Evolutionary conservation across 1,140 invertebrate species (phyloP).

Genomic region (Arctopsyche grandis): DNA sequence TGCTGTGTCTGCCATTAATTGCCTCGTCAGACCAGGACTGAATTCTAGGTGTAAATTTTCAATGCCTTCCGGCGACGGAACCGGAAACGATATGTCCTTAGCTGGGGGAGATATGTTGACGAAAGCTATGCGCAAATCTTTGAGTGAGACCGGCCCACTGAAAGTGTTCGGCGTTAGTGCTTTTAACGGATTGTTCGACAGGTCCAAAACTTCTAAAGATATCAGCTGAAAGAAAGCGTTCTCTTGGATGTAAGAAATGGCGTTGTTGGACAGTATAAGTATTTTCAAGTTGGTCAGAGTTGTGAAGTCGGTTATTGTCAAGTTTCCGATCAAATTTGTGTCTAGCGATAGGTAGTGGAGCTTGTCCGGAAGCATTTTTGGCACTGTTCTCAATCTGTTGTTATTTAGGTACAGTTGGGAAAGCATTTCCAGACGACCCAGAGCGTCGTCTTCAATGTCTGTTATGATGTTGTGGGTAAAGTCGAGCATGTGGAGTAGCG

Average conservation of each 20-base stretch:
- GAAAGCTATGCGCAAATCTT: slow-evolving; percentile 74
- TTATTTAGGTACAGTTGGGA: slow-evolving; percentile 81
- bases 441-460: slow-evolving; percentile 85
- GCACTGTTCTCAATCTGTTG: slow-evolving; percentile 75
- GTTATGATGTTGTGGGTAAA: slow-evolving; percentile 82
- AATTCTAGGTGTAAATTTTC: slow-evolving; percentile 77
- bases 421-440: slow-evolving; percentile 83
- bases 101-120: slow-evolving; percentile 70
- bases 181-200: slow-evolving; percentile 81
- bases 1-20: slow-evolving; percentile 75
- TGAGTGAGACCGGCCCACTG: slow-evolving; percentile 71
- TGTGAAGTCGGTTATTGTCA: slow-evolving; percentile 75
- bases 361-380: slow-evolving; percentile 66
- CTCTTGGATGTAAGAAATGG: slow-evolving; percentile 72
- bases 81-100: slow-evolving; percentile 74
- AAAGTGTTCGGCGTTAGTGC: slow-evolving; percentile 74
- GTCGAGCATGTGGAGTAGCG: slow-evolving; percentile 81
- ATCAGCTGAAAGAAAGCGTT: slow-evolving; percentile 74
- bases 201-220: slow-evolving; percentile 75
- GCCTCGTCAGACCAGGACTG: slow-evolving; percentile 76
- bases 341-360: slow-evolving; percentile 65
- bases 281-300: slow-evolving; percentile 76
- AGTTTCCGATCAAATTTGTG: slow-evolving; percentile 70
- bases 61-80: slow-evolving; percentile 75
- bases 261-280: slow-evolving; percentile 75